Evolutionary conservation across 2,888 invertebrate species (phyloP).

Genomic region (Sepioteuthis lessoniana): DNA sequence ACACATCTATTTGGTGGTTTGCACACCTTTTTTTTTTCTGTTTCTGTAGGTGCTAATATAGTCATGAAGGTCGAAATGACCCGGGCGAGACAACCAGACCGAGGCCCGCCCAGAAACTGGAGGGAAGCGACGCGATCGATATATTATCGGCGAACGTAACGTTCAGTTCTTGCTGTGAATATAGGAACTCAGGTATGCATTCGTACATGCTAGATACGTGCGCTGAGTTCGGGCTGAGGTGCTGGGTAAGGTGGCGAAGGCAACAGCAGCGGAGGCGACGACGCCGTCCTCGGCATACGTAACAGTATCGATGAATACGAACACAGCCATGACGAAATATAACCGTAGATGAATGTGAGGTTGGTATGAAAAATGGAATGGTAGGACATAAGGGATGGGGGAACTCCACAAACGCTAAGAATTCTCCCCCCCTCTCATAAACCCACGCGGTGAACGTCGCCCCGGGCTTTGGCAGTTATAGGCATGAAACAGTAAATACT

Average conservation of each 20-base stretch:
- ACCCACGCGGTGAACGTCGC: not conserved
- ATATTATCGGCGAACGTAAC: not conserved
- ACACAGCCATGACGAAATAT: not conserved
- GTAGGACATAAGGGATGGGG: not conserved
- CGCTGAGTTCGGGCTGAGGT: not conserved
- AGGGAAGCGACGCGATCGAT: not conserved
- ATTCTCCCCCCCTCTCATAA: not conserved
- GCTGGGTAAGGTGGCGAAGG: not conserved
- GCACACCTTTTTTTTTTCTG: not conserved
- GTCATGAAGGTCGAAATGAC: not conserved
- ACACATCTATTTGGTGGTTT: not conserved
- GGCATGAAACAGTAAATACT: not conserved
- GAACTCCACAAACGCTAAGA: not conserved
- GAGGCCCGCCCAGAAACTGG: not conserved
- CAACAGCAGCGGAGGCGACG: not conserved
- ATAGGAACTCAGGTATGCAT: not conserved
- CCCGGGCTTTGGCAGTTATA: not conserved
- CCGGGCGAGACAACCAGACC: conserved; percentile 21
- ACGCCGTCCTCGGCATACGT: not conserved
- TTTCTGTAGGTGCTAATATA: conserved; percentile 21
- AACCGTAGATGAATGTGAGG: not conserved
- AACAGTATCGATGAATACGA: not conserved
- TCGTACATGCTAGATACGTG: not conserved
- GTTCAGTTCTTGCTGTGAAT: not conserved
- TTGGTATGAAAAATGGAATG: not conserved